A percentile compares a stretch with the other conserved stretches of the same genome.
phyloP scores from a whole-genome alignment of 2,113 vertebrate genomes.

The Pollachius pollachius region DNA sequence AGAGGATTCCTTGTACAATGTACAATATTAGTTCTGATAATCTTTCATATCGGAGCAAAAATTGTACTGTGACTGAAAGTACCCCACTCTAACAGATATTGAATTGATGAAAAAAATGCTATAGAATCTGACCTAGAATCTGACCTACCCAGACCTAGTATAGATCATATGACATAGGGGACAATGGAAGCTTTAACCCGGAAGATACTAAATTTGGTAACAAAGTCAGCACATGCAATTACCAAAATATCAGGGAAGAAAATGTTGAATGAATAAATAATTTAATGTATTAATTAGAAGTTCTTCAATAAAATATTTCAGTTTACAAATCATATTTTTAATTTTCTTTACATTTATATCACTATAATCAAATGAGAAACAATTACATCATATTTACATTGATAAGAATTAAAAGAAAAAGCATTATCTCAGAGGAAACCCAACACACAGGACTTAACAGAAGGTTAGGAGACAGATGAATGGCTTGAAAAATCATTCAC shows the following conservation, averaged over 20 bases:
- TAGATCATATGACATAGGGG: background rate
- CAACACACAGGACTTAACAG: slow-evolving; percentile 68
- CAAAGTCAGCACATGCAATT: background rate
- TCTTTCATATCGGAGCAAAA: too few species aligned
- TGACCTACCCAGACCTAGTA: too few species aligned
- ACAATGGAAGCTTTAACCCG: too few species aligned
- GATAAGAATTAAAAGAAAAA: slow-evolving; percentile 10
- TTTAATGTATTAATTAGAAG: background rate
- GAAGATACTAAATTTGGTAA: background rate
- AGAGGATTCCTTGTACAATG: too few species aligned
- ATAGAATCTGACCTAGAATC: background rate
- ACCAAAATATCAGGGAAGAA: background rate
- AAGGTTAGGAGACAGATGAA: slow-evolving; percentile 76
- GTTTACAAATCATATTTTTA: background rate
- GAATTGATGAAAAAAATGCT: too few species aligned
- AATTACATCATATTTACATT: slow-evolving; percentile 17
- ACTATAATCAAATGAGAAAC: too few species aligned
- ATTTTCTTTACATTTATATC: background rate
- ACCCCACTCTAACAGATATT: too few species aligned
- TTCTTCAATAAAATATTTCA: background rate
- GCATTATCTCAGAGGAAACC: slow-evolving; percentile 42
- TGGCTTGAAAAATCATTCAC: slow-evolving; percentile 72
- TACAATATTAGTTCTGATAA: too few species aligned
- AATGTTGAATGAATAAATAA: background rate
- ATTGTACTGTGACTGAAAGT: too few species aligned